Conservation (phyloP, 2,797 vertebrate species). For the Cynopterus sphinx region DNA sequence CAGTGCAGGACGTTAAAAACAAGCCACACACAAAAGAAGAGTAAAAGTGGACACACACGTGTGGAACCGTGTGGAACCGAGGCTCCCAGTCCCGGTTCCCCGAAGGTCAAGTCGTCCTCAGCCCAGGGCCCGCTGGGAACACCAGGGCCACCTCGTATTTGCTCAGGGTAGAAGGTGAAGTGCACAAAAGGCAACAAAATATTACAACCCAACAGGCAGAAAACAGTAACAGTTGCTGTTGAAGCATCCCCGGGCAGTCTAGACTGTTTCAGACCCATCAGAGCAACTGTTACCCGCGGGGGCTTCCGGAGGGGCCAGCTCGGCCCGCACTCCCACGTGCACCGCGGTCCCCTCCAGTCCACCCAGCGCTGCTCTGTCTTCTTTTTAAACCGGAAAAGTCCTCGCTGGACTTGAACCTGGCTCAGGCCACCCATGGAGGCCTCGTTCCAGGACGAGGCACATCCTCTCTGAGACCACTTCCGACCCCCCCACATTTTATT, state of each 20-base stretch:
- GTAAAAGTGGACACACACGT: background rate
- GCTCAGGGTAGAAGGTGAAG: constrained; percentile 3
- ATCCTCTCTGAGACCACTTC: background rate
- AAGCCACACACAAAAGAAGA: background rate
- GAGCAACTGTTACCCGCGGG: background rate
- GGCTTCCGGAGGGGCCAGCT: background rate
- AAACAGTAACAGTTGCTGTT: too few relatives aligned
- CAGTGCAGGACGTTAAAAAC: background rate
- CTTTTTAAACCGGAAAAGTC: background rate
- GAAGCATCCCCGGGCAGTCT: background rate
- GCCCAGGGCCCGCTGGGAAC: background rate
- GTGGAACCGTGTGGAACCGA: background rate
- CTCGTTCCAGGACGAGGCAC: background rate
- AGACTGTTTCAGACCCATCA: background rate
- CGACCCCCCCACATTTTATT: too few relatives aligned
- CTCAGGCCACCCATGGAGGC: background rate
- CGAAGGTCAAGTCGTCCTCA: background rate
- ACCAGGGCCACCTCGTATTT: background rate
- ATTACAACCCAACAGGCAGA: background rate
- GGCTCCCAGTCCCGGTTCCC: background rate
- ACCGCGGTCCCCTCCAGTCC: background rate
- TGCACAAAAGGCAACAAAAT: background rate
- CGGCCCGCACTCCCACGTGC: too few relatives aligned
- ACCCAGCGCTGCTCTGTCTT: background rate
- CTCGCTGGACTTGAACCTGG: background rate